Conservation (phyloP, 2,797 vertebrate genomes). For the Lacerta bilineata region DNA sequence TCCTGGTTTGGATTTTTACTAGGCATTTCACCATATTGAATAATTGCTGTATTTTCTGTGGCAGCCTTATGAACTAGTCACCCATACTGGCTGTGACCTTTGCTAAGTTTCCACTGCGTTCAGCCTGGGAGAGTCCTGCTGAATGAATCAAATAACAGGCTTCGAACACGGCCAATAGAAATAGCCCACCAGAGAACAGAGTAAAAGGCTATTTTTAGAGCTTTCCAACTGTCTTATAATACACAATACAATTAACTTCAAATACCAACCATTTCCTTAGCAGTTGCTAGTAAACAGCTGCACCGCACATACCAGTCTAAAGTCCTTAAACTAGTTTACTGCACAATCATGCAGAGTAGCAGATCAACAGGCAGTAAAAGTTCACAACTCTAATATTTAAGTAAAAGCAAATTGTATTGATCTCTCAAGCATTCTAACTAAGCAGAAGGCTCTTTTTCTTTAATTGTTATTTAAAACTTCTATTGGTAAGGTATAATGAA, state of each 20-base stretch:
- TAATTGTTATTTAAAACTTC: neutral
- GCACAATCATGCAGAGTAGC: slow-evolving; percentile 17
- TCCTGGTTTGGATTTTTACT: slow-evolving; percentile 93
- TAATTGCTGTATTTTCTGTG: slow-evolving; percentile 52
- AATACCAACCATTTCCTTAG: slow-evolving; percentile 56
- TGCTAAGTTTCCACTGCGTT: slow-evolving; percentile 68
- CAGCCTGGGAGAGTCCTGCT: slow-evolving; percentile 65
- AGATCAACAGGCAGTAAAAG: slow-evolving; percentile 37
- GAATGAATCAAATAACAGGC: slow-evolving; percentile 85
- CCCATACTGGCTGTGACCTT: slow-evolving; percentile 75
- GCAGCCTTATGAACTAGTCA: slow-evolving; percentile 49
- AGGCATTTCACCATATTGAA: slow-evolving; percentile 90
- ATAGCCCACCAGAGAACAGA: slow-evolving; percentile 76
- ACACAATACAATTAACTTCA: slow-evolving; percentile 71
- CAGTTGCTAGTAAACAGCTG: slow-evolving; percentile 76
- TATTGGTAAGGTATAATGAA: neutral
- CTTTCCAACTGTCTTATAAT: slow-evolving; percentile 69
- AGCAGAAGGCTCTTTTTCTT: neutral
- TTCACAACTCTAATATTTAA: neutral
- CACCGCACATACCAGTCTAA: slow-evolving; percentile 50
- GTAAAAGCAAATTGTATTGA: slow-evolving; percentile 4
- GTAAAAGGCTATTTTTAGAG: slow-evolving; percentile 80
- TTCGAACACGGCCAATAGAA: slow-evolving; percentile 81
- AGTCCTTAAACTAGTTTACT: slow-evolving; percentile 54
- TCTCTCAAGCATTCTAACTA: neutral